Evolutionary conservation across 2,797 vertebrate genomes (phyloP).

Genomic region (Danio tinwini): DNA sequence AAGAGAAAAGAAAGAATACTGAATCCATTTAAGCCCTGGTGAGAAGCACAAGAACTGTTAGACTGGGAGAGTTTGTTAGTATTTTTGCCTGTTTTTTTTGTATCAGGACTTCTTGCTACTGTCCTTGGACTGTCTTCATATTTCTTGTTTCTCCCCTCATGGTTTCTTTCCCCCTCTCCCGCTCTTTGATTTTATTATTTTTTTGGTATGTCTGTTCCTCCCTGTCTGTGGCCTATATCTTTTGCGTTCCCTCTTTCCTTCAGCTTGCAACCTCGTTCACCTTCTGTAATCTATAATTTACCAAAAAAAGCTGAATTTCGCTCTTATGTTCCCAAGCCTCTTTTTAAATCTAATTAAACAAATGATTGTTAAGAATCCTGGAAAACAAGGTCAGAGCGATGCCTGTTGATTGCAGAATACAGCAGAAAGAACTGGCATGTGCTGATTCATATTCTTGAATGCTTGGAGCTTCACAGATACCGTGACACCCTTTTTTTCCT

Average conservation of each 20-base stretch:
- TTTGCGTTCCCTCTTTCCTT: neutral
- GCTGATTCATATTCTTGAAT: conserved; percentile 8
- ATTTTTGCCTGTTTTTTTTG: conserved; percentile 4
- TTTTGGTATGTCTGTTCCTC: neutral
- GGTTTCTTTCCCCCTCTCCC: conserved; percentile 3
- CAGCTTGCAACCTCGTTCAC: neutral
- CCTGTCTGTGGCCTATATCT: conserved; percentile 27
- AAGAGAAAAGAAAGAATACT: conserved; percentile 19
- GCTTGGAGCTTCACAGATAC: neutral
- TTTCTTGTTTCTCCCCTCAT: conserved; percentile 12
- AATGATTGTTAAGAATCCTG: conserved; percentile 61
- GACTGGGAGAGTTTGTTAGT: conserved; percentile 20
- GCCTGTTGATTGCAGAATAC: conserved; percentile 61
- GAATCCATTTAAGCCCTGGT: conserved; percentile 53
- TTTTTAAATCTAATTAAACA: conserved; percentile 63
- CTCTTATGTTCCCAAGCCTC: neutral
- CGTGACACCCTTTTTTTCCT: conserved; percentile 1
- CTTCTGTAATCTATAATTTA: conserved; percentile 29
- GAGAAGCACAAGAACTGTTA: neutral
- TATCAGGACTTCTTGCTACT: neutral
- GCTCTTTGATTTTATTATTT: conserved; percentile 5
- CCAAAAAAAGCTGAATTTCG: conserved; percentile 34
- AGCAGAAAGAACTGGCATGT: neutral
- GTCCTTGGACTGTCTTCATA: conserved; percentile 44
- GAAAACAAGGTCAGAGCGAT: conserved; percentile 58